Conservation (phyloP, 2,113 vertebrate species). For the Microcebus lehilahytsara region DNA sequence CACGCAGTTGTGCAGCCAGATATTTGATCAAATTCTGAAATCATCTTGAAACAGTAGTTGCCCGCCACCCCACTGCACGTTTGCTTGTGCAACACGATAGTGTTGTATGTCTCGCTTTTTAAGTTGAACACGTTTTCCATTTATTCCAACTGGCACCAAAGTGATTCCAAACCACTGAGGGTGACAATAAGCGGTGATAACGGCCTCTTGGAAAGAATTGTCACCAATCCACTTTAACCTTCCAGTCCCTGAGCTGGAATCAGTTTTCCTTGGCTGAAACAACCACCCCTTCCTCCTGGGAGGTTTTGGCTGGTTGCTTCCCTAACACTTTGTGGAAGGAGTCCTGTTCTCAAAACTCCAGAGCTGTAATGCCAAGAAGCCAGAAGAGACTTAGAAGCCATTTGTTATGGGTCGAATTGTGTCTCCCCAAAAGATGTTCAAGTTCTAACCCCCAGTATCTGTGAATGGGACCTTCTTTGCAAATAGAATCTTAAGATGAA, state of each 20-base stretch:
- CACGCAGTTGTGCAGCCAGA: background rate
- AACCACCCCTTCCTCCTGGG: background rate
- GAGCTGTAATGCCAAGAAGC: background rate
- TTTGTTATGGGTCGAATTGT: background rate
- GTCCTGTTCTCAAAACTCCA: background rate
- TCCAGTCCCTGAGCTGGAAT: background rate
- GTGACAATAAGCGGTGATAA: background rate
- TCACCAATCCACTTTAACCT: background rate
- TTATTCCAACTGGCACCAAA: conserved; percentile 53
- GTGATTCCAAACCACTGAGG: background rate
- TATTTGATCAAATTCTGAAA: conserved; percentile 24
- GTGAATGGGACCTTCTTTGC: background rate
- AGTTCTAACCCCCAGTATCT: background rate
- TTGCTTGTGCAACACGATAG: conserved; percentile 46
- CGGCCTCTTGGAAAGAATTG: background rate
- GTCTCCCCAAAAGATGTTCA: background rate
- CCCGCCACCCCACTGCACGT: background rate
- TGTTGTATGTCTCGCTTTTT: background rate
- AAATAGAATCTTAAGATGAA: background rate
- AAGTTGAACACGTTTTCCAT: conserved; percentile 57
- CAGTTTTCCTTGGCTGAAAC: background rate
- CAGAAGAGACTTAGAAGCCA: background rate
- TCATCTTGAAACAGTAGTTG: conserved; percentile 61
- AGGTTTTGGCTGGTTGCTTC: fast-evolving
- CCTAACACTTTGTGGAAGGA: fast-evolving